These are phyloP conservation scores for Drosophila quinaria DNA, from an alignment of 2,888 invertebrate genomes.

Conservation along the genomic window DNA sequence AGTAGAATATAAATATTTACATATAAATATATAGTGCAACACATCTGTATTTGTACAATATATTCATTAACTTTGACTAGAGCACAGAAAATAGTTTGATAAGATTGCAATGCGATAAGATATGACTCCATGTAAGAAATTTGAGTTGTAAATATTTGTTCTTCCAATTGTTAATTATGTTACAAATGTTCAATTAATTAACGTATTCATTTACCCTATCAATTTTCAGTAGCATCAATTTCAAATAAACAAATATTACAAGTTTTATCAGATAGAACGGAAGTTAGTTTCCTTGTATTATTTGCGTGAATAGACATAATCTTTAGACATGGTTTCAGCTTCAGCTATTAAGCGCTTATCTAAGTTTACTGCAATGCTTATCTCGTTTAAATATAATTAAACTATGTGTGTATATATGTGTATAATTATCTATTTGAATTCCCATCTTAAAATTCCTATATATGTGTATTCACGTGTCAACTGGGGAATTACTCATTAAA, in stretches of 20 bases:
- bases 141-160: conserved; percentile 14
- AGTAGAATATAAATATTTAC: conserved; percentile 36
- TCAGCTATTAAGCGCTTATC: conserved; percentile 31
- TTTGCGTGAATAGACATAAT: conserved; percentile 2
- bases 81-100: conserved; percentile 24
- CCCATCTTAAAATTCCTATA: not conserved
- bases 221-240: not conserved
- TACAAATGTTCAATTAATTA: conserved; percentile 2
- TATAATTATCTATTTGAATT: conserved; percentile 2
- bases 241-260: not conserved
- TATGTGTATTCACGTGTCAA: conserved; percentile 28
- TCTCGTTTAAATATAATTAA: conserved; percentile 23
- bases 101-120: conserved; percentile 45
- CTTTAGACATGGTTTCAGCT: conserved; percentile 7
- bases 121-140: conserved; percentile 4
- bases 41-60: conserved; percentile 5
- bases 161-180: conserved; percentile 31
- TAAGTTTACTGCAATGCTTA: conserved; percentile 25
- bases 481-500: conserved; percentile 22
- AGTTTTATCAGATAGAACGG: conserved; percentile 21
- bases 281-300: conserved; percentile 11
- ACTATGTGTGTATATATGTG: not conserved
- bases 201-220: not conserved
- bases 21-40: conserved; percentile 5
- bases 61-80: conserved; percentile 25